Conservation (phyloP, 92 coral and sea anemone species). For the Umimayanthus chanpuru region DNA sequence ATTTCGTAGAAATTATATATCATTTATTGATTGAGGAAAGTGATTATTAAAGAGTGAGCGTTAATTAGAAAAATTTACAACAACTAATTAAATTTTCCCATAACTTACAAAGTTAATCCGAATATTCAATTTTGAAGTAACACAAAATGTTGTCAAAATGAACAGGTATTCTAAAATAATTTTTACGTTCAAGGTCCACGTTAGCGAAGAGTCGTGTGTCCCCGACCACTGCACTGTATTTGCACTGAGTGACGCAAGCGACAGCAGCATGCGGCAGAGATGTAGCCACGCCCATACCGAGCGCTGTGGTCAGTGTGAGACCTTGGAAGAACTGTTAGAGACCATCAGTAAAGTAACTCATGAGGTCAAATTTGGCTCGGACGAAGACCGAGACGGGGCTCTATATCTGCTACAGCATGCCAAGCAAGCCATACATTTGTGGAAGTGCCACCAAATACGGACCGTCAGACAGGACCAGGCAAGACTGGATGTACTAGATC, state of each 20-base stretch:
- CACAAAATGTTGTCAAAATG: too few relatives aligned
- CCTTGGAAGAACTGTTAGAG: neutral
- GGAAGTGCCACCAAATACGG: slow-evolving; percentile 34
- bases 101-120: too few relatives aligned
- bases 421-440: neutral
- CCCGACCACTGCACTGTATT: slow-evolving; percentile 33
- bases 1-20: too few relatives aligned
- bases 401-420: slow-evolving; percentile 11
- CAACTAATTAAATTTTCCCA: too few relatives aligned
- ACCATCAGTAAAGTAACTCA: neutral
- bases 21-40: too few relatives aligned
- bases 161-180: too few relatives aligned
- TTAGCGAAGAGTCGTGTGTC: neutral
- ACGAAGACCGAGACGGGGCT: neutral
- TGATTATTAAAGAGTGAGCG: too few relatives aligned
- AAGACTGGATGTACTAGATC: neutral
- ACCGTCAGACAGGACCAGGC: slow-evolving; percentile 10
- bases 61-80: too few relatives aligned
- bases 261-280: neutral
- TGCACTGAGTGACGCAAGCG: slow-evolving; percentile 20
- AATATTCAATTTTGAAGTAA: too few relatives aligned
- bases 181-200: slow-evolving; percentile 1
- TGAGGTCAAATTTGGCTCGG: slow-evolving; percentile 1
- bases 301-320: slow-evolving; percentile 12
- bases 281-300: slow-evolving; percentile 14